Conservation (phyloP, 2,888 invertebrate species). For the Campopleginae sp. region DNA sequence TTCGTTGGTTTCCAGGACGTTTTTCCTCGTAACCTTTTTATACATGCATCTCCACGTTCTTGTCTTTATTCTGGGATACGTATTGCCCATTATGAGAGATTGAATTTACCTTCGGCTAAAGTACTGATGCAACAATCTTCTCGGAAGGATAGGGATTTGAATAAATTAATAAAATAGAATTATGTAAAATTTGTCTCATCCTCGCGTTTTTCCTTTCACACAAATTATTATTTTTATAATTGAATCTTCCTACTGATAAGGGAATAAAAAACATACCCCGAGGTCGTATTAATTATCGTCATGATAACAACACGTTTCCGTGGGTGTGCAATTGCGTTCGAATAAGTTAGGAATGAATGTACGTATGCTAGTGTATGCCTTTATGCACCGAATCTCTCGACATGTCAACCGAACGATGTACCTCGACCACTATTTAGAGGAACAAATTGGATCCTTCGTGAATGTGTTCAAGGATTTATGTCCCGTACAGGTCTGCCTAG, state of each 20-base stretch:
- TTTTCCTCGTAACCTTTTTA: slow-evolving; percentile 16
- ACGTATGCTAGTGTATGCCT: slow-evolving; percentile 1
- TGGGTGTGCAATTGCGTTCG: not conserved
- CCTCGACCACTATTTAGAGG: slow-evolving; percentile 64
- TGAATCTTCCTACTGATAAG: not conserved
- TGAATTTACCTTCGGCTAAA: slow-evolving; percentile 34
- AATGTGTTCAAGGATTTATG: slow-evolving; percentile 58
- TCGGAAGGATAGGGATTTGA: slow-evolving; percentile 10
- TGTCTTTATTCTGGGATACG: not conserved
- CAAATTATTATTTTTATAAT: not conserved
- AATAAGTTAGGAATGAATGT: not conserved
- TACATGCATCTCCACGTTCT: not conserved
- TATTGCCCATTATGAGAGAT: slow-evolving; percentile 12
- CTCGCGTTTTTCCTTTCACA: not conserved
- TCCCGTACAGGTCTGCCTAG: slow-evolving; percentile 1
- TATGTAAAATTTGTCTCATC: not conserved
- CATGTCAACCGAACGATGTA: slow-evolving; percentile 53
- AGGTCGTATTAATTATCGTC: not conserved
- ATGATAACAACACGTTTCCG: not conserved
- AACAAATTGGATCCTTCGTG: slow-evolving; percentile 63
- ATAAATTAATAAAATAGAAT: not conserved
- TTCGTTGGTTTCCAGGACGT: not conserved
- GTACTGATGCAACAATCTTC: not conserved
- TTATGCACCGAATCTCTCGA: slow-evolving; percentile 52
- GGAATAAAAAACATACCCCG: not conserved